A percentile compares a stretch with the other conserved stretches of the same genome.
These are phyloP conservation scores for Sturmia bella DNA, from an alignment of 2,888 invertebrate species.

Conservation along the genomic window DNA sequence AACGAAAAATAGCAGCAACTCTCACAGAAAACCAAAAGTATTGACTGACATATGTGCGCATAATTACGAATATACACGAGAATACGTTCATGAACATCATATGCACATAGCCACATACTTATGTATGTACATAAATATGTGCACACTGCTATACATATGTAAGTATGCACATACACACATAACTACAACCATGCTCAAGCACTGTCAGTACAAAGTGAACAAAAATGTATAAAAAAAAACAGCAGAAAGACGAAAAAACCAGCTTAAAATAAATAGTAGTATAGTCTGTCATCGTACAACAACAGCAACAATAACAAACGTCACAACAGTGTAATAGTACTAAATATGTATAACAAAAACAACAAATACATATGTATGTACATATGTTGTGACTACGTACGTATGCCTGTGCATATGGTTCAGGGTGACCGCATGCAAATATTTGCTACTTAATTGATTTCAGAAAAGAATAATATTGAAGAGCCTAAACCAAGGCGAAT, in stretches of 20 bases:
- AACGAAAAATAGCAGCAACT: conserved; percentile 39
- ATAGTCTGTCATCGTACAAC: conserved; percentile 46
- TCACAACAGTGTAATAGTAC: conserved; percentile 31
- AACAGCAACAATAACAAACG: conserved; percentile 27
- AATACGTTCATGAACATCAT: conserved; percentile 1
- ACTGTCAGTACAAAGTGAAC: conserved; percentile 42
- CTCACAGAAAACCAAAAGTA: conserved; percentile 63
- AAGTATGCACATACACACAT: neutral
- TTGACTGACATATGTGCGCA: conserved; percentile 70
- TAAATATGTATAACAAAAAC: conserved; percentile 45
- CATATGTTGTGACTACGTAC: conserved; percentile 40
- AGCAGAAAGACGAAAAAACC: conserved; percentile 42
- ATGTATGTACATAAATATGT: neutral
- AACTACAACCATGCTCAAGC: conserved; percentile 30
- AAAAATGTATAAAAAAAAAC: conserved; percentile 45
- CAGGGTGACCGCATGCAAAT: too few relatives aligned
- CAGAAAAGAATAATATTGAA: too few relatives aligned
- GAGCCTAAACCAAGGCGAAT: too few relatives aligned
- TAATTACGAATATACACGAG: conserved; percentile 68
- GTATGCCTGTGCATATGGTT: conserved; percentile 1
- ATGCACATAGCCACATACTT: neutral
- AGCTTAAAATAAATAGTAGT: conserved; percentile 60
- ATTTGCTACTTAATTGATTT: too few relatives aligned
- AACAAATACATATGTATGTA: conserved; percentile 7
- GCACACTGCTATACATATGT: conserved; percentile 13